These are phyloP conservation scores for Cyclopterus lumpus DNA, from an alignment of 2,797 vertebrate genomes.

Conservation along the genomic window DNA sequence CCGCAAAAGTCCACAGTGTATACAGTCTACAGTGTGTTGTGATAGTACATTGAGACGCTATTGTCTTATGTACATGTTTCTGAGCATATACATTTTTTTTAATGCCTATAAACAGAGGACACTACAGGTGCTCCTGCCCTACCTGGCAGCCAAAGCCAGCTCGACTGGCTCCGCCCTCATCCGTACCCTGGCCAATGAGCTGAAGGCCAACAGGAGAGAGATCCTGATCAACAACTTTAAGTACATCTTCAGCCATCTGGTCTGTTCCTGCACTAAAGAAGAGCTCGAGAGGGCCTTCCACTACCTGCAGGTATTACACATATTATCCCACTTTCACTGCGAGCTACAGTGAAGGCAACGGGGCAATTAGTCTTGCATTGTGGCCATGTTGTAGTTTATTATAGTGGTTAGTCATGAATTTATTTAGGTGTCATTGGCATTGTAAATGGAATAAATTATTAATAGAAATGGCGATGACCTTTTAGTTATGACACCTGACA, in stretches of 20 bases:
- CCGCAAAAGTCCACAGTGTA: neutral
- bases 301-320: conserved; percentile 90
- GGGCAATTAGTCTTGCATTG: neutral
- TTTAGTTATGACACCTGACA: too few species aligned
- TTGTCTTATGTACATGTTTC: neutral
- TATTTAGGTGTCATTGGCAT: neutral
- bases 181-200: conserved; percentile 93
- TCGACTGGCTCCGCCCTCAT: conserved; percentile 92
- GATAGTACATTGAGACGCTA: neutral
- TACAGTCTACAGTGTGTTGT: neutral
- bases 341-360: neutral
- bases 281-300: conserved; percentile 94
- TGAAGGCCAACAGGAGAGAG: conserved; percentile 95
- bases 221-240: conserved; percentile 99
- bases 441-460: neutral
- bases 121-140: conserved; percentile 94
- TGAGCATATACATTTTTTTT: neutral
- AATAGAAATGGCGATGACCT: neutral
- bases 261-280: conserved; percentile 97
- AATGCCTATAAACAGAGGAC: conserved; percentile 83
- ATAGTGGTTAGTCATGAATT: neutral
- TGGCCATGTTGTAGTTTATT: neutral
- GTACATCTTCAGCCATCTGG: conserved; percentile 98
- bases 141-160: conserved; percentile 96
- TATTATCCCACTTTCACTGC: neutral